Percentiles rank a stretch among this genome's conserved stretches.
Conservation (phyloP, 2,888 invertebrate genomes). For the Apotomis capreana region DNA sequence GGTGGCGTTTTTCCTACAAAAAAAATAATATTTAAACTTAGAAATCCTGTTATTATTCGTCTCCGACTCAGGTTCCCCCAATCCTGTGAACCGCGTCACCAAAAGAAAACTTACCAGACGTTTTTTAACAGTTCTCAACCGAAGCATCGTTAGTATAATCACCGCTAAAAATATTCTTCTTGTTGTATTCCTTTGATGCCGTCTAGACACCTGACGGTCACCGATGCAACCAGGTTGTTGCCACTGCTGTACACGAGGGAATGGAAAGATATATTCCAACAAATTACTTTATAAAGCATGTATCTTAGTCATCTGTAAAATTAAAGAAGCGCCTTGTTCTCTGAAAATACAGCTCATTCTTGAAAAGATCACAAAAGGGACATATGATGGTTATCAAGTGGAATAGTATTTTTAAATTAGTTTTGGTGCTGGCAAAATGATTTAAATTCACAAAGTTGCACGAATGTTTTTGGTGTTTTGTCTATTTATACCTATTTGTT, state of each 20-base stretch:
- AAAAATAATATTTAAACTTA: background rate
- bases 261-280: constrained; percentile 16
- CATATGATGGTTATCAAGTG: background rate
- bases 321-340: background rate
- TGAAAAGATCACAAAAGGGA: background rate
- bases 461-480: background rate
- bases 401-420: constrained; percentile 22
- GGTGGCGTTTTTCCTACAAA: no score
- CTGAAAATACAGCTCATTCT: background rate
- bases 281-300: background rate
- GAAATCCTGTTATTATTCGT: background rate
- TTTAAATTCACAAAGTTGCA: constrained; percentile 14
- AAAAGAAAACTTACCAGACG: constrained; percentile 3
- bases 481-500: no score
- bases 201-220: constrained; percentile 37
- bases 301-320: background rate
- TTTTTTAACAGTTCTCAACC: constrained; percentile 1
- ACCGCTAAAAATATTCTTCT: constrained; percentile 24
- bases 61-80: background rate
- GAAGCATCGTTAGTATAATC: constrained; percentile 28
- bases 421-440: constrained; percentile 8
- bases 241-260: constrained; percentile 21
- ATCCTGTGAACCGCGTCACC: background rate
- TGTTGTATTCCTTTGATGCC: constrained; percentile 29
- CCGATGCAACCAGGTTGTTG: constrained; percentile 29